Conservation (phyloP, 2,797 vertebrate species). For the Balearica regulorum region DNA sequence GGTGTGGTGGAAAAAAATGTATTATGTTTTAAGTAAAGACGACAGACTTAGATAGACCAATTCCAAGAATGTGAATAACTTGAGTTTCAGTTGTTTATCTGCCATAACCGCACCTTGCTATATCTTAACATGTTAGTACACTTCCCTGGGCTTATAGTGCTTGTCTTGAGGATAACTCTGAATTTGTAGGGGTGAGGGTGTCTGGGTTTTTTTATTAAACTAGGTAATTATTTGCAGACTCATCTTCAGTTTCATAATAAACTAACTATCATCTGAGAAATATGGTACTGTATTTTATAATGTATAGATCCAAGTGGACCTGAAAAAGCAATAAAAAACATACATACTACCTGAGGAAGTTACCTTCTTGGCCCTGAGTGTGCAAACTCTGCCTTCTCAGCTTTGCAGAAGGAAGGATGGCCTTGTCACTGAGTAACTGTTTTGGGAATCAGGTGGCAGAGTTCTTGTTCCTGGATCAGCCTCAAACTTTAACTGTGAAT, state of each 20-base stretch:
- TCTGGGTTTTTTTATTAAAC: neutral
- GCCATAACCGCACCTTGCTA: neutral
- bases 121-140: neutral
- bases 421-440: neutral
- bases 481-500: neutral
- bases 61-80: neutral
- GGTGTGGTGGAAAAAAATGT: neutral
- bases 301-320: neutral
- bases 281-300: neutral
- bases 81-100: neutral
- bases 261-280: neutral
- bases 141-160: neutral
- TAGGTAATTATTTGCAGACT: neutral
- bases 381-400: neutral
- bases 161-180: neutral
- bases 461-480: neutral
- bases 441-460: neutral
- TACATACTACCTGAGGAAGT: neutral
- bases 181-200: neutral
- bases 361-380: neutral
- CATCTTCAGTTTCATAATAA: neutral
- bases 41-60: neutral
- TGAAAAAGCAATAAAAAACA: neutral
- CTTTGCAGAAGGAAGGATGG: neutral
- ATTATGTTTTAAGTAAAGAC: neutral